Base-by-base conservation (phyloP, 2,113 vertebrate species). In the Eptesicus fuscus region DNA sequence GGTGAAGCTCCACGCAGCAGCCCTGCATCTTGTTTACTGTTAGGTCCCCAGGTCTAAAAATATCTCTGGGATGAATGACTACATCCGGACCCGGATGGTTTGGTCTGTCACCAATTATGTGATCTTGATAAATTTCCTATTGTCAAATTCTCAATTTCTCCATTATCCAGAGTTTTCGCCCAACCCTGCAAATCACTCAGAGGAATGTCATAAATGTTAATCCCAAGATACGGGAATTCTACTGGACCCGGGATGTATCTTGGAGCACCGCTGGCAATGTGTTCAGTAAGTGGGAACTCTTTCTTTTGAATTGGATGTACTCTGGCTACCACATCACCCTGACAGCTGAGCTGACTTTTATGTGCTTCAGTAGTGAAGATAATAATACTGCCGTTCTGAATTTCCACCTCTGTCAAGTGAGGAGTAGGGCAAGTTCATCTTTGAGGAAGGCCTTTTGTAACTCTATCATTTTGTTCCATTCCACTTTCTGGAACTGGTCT, bases 401-500 rank as follows among this genome's bases (percentile, higher is more conserved):
- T 88, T 93, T 92, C 70, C 32, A 83, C 56, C 67, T 90, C 70
- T 86, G 47, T 84, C 65, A 85, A 88, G 61, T 88, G 42, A 95
- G 67, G 53, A 73, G 32, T n/a, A 74, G 23, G 42, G 30, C 37
- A 67, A 92, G 82, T 67, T 96, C 77, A 88, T 65, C 30, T 95
- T 82, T 90, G 44, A 88, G 49, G 49, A 94, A 95, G 53, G 35
- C 23, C 82, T 88, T 91, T 80, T 95, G 83, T 71, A 80, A 69
- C 8, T 53, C 44, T 51, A 5, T 79, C 77, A 40, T 85, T 88
- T 85, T 83, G 84, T 83, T 82, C 67, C 69, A 30, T 65, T 65
- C 18, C 91, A 51, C 13, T 74, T 71, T 53, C 44, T 89, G 16
- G 67, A 84, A 56, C 32, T 83, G 28, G 13, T 91, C 40, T 92